Conservation (phyloP, 2,888 invertebrate genomes). For the Ichneumon xanthorius region DNA sequence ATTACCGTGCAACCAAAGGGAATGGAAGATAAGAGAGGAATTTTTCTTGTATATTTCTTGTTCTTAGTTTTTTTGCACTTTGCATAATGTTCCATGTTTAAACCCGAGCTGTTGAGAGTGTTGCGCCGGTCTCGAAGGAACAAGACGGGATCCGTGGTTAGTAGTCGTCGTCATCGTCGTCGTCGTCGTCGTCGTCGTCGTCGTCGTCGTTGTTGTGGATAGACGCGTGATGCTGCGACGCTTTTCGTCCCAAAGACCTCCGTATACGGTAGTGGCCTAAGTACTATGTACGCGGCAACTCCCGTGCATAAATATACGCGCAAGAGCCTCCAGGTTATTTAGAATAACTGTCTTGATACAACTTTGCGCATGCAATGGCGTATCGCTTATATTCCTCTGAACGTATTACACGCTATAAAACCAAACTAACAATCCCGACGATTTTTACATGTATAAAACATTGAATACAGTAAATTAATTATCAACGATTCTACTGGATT, state of each 20-base stretch:
- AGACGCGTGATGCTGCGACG: conserved; percentile 22
- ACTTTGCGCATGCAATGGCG: conserved; percentile 13
- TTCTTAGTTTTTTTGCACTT: background rate
- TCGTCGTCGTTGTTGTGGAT: background rate
- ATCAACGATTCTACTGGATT: too few relatives aligned
- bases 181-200: too few relatives aligned
- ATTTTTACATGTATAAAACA: too few relatives aligned
- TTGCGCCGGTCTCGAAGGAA: background rate
- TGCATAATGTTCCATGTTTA: background rate
- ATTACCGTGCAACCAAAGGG: conserved; percentile 5
- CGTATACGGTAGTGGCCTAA: conserved; percentile 79
- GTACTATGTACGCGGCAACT: conserved; percentile 68
- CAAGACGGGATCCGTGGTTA: conserved; percentile 30
- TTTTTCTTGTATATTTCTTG: background rate
- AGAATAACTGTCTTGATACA: conserved; percentile 24
- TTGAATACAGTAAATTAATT: background rate
- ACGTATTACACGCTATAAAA: too few relatives aligned
- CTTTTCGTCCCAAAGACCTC: conserved; percentile 71
- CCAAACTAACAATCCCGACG: too few relatives aligned
- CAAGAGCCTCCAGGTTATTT: background rate
- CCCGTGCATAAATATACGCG: conserved; percentile 44
- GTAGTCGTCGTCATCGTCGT: too few relatives aligned
- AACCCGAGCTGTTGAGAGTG: conserved; percentile 2
- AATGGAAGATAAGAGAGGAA: conserved; percentile 40
- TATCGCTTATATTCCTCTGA: background rate